phyloP scores from a whole-genome alignment of 2,113 vertebrate species.

The Pleuronectes platessa region DNA sequence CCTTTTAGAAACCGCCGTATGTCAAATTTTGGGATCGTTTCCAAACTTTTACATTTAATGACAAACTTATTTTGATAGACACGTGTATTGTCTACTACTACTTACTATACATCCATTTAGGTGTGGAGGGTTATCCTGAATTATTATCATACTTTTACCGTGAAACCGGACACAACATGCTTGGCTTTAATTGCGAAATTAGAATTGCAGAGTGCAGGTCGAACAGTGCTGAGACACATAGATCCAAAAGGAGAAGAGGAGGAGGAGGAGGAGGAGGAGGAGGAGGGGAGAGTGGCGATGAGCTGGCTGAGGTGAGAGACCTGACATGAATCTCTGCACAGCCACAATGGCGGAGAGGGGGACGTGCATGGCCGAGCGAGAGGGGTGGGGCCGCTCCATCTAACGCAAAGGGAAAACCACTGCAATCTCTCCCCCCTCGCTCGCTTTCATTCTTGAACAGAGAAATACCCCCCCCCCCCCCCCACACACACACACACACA shows the following conservation, averaged over 20 bases:
- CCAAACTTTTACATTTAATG: too few species aligned
- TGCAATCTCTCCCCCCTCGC: slow-evolving; percentile 36
- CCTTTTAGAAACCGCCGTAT: too few species aligned
- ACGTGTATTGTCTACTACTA: not conserved
- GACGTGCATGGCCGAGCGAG: slow-evolving; percentile 19
- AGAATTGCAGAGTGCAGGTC: too few species aligned
- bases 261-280: not conserved
- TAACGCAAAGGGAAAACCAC: slow-evolving; percentile 46
- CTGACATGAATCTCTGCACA: slow-evolving; percentile 40
- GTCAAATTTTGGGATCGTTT: too few species aligned
- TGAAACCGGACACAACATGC: too few species aligned
- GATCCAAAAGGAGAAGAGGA: not conserved
- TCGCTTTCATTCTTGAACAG: slow-evolving; percentile 23
- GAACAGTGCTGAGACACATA: not conserved
- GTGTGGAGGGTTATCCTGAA: not conserved
- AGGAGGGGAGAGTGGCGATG: not conserved
- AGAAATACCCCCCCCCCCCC: not conserved
- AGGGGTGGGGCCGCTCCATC: slow-evolving; percentile 58
- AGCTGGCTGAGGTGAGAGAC: slow-evolving; percentile 10
- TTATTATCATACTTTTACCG: not conserved
- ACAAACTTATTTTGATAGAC: not conserved
- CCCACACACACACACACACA: too few species aligned
- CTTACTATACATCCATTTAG: not conserved
- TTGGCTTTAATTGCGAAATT: too few species aligned
- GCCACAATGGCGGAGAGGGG: slow-evolving; percentile 32